Evolutionary conservation across 1,140 invertebrate genomes (phyloP).

Genomic region (Zaprionus ghesquierei): DNA sequence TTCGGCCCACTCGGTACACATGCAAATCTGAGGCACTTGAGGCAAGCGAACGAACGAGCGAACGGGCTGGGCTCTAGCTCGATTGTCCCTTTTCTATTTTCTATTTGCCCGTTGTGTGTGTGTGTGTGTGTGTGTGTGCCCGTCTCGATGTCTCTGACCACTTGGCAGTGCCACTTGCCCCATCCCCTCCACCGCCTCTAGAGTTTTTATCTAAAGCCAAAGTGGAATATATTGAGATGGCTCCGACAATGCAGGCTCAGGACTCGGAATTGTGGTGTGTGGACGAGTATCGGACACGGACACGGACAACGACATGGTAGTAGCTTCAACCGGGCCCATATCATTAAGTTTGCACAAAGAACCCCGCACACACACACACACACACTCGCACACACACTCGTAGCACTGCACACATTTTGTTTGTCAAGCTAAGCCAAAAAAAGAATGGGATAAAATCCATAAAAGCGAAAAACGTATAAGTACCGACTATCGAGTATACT

Average conservation of each 20-base stretch:
- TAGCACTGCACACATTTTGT: constrained; percentile 33
- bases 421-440: constrained; percentile 36
- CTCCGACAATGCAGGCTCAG: constrained; percentile 38
- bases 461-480: constrained; percentile 43
- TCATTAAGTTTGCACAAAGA: constrained; percentile 65
- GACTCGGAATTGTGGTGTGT: constrained; percentile 50
- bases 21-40: constrained; percentile 71
- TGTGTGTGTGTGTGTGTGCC: too few relatives aligned
- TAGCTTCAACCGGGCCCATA: constrained; percentile 45
- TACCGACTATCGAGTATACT: constrained; percentile 20
- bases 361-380: constrained; percentile 14
- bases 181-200: neutral
- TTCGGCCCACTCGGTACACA: constrained; percentile 19
- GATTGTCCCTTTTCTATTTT: constrained; percentile 51
- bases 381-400: neutral
- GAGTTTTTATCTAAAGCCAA: constrained; percentile 48
- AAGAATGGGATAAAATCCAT: constrained; percentile 42
- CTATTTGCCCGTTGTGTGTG: constrained; percentile 14
- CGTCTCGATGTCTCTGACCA: constrained; percentile 40
- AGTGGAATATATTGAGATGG: constrained; percentile 61
- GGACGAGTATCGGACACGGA: constrained; percentile 5
- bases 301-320: constrained; percentile 24
- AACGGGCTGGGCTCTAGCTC: neutral
- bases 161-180: constrained; percentile 36
- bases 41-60: constrained; percentile 23